Base-by-base conservation (phyloP, 1,140 invertebrate genomes). In the Hypsibius dujardini region DNA sequence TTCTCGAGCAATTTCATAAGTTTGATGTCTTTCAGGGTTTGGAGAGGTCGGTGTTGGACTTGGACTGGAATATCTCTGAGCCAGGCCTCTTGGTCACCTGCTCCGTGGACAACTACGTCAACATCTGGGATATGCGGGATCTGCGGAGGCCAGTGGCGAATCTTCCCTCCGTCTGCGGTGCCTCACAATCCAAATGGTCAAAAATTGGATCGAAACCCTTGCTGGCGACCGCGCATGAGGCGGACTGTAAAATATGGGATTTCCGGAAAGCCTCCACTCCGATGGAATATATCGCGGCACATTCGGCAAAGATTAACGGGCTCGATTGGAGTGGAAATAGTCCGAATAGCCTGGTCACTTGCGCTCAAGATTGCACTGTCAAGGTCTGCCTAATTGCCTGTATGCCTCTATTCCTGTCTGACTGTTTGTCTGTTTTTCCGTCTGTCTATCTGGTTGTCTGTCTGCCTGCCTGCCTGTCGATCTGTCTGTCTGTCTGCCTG, bases 171-270 rank as follows among this genome's bases (percentile, higher is more conserved):
- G 86, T 89, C 75, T 84, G 86, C 79, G 90, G 92, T 73, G 90
- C 91, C 7, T 90, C 88, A 46, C 90, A 95, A 83, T 92, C 95
- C 0, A 86, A 90, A 77, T 97, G 93, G 87, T 95, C 94, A 79
- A 86, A 87, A 76, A 84, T 92, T 47, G 87, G 87, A 3, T n/a
- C n/a, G n/a, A 83, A 86, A 14, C 83, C 93, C 78, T 82, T 90
- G 69, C 81, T 97, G 74, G 92, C 93, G 1, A 95, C 92, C 60
- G 89, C 92, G 69, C 92, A 96, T 79, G 92, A 95, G 78, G 92
- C 91, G 15, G 92, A 96, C 80, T 85, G 95, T 3, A 88, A 92
- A 79, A 86, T 97, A 73, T 96, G 92, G 92, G 94, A 97, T 79
- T 76, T 75, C 40, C 75, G 81, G 74, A 93, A 94, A 83, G 85